These are phyloP conservation scores for Cinclus cinclus DNA, from an alignment of 2,113 vertebrate genomes.

Conservation along the genomic window DNA sequence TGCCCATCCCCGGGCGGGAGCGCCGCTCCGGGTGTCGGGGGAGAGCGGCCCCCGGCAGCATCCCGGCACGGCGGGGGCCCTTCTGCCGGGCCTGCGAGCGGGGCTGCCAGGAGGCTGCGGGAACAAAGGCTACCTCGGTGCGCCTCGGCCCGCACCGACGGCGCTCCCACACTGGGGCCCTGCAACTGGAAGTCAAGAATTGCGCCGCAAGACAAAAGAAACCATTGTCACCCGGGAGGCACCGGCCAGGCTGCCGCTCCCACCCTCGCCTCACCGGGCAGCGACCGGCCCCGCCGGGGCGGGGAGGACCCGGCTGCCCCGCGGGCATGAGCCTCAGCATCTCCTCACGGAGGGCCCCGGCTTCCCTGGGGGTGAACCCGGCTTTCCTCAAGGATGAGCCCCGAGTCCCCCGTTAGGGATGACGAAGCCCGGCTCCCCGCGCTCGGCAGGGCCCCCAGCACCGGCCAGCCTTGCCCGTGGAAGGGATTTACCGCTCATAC, in stretches of 20 bases:
- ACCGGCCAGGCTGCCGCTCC: neutral
- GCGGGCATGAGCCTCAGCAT: neutral
- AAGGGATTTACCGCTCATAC: neutral
- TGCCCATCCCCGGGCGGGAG: neutral
- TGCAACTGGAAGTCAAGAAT: neutral
- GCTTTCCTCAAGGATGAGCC: neutral
- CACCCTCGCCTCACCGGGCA: neutral
- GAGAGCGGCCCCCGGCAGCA: neutral
- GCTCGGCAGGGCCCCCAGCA: neutral
- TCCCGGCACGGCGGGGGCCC: neutral
- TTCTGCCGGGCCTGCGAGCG: neutral
- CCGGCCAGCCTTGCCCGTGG: neutral
- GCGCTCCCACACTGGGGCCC: slow-evolving; percentile 33
- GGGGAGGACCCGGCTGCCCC: neutral
- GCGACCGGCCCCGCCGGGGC: neutral
- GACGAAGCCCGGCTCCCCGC: neutral
- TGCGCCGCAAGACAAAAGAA: slow-evolving; percentile 42
- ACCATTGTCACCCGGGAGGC: slow-evolving; percentile 24
- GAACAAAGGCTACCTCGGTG: slow-evolving; percentile 30
- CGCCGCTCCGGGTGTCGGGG: neutral
- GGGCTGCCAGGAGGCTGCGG: neutral
- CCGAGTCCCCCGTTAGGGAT: neutral
- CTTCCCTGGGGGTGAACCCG: no score
- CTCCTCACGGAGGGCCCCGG: neutral
- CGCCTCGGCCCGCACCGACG: slow-evolving; percentile 13